Evolutionary conservation across 2,113 vertebrate genomes (phyloP).

Genomic region (Lota lota): DNA sequence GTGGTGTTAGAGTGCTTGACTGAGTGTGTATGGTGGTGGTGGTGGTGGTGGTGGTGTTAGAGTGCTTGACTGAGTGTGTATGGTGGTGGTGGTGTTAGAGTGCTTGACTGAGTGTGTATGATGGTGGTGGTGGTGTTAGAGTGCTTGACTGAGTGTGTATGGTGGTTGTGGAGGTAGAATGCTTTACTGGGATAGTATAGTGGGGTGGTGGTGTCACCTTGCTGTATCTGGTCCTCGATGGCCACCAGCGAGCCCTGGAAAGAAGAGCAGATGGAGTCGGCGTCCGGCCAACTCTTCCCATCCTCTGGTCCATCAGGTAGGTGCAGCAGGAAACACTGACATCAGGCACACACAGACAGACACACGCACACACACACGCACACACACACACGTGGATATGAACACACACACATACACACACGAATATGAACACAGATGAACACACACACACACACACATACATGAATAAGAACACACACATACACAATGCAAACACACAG

Average conservation of each 20-base stretch:
- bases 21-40: too few species aligned
- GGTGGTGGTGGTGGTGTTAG: too few species aligned
- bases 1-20: too few species aligned
- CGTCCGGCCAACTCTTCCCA: constrained; percentile 81
- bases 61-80: too few species aligned
- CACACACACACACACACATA: constrained; percentile 19
- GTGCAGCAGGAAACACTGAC: constrained; percentile 86
- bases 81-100: too few species aligned
- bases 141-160: too few species aligned
- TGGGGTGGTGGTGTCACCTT: constrained; percentile 75
- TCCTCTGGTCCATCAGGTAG: constrained; percentile 74
- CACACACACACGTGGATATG: constrained; percentile 3
- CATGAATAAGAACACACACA: constrained; percentile 14
- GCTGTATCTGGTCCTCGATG: constrained; percentile 84
- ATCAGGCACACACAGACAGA: constrained; percentile 3
- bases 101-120: too few species aligned
- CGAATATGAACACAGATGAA: neutral
- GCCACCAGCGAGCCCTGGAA: constrained; percentile 78
- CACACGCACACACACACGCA: neutral
- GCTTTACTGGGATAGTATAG: too few species aligned
- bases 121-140: too few species aligned
- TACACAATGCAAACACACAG: neutral
- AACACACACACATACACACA: constrained; percentile 4
- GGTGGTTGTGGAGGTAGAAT: too few species aligned
- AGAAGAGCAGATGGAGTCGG: constrained; percentile 78